Conservation (phyloP, 2,797 vertebrate species). For the Orestias chungarensis region DNA sequence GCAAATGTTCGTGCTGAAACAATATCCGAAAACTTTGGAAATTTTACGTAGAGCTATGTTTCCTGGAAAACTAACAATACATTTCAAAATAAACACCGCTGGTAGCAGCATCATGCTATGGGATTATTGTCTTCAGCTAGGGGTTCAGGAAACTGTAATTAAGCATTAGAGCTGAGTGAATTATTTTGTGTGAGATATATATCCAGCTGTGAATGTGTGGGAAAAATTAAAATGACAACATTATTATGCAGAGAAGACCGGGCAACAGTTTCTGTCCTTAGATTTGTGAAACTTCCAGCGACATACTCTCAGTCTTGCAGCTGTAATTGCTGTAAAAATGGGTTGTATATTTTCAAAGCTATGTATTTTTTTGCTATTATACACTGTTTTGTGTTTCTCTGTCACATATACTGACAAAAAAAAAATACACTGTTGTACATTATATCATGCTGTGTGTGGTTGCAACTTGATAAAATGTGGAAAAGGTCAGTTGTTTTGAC, state of each 20-base stretch:
- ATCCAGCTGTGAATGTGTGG: neutral
- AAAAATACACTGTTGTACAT: neutral
- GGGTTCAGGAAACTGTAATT: neutral
- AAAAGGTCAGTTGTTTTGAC: neutral
- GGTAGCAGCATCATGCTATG: neutral
- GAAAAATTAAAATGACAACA: neutral
- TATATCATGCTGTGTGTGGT: neutral
- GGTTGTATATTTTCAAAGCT: too few relatives aligned
- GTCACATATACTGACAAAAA: slow-evolving; percentile 2
- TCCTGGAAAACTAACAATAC: too few relatives aligned
- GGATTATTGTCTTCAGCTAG: neutral
- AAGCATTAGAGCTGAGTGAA: neutral
- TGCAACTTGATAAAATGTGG: neutral
- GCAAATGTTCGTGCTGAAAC: too few relatives aligned
- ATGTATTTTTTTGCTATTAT: neutral
- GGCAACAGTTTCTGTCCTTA: neutral
- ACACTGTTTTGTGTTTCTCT: neutral
- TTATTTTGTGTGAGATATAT: too few relatives aligned
- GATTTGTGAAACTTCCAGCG: neutral
- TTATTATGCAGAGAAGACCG: neutral
- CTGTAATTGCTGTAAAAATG: neutral
- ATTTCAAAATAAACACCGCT: neutral
- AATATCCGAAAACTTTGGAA: too few relatives aligned
- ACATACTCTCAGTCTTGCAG: neutral
- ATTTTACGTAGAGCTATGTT: too few relatives aligned